Conservation (phyloP, 1,140 invertebrate species). For the Hylyphantes graminicola region DNA sequence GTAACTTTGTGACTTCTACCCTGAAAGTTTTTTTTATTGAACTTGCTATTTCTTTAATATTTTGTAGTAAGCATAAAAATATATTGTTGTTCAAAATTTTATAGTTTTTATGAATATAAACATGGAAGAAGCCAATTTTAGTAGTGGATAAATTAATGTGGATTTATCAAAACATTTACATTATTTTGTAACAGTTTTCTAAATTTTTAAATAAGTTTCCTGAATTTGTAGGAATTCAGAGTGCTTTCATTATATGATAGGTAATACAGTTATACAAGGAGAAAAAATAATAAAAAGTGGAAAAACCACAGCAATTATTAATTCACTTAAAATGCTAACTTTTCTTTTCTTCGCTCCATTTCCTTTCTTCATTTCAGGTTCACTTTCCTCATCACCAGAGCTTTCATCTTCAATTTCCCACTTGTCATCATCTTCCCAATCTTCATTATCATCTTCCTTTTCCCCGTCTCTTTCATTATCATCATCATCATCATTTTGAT, state of each 20-base stretch:
- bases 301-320: not conserved
- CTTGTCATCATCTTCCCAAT: constrained; percentile 61
- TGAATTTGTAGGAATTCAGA: not conserved
- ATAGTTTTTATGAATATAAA: too few species aligned
- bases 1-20: too few species aligned
- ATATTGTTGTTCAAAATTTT: too few species aligned
- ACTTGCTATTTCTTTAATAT: too few species aligned
- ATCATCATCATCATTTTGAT: constrained; percentile 64
- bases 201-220: not conserved
- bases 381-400: constrained; percentile 66
- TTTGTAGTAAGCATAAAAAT: too few species aligned
- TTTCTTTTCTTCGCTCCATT: constrained; percentile 53
- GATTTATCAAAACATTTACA: not conserved
- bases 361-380: constrained; percentile 59
- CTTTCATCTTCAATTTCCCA: constrained; percentile 67
- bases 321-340: not conserved
- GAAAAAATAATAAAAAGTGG: too few species aligned
- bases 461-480: constrained; percentile 29
- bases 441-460: constrained; percentile 63
- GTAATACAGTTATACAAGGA: too few species aligned
- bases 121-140: too few species aligned
- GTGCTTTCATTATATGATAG: too few species aligned
- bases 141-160: too few species aligned
- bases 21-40: too few species aligned
- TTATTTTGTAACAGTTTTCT: not conserved